These are phyloP conservation scores for Parascotia fuliginaria DNA, from an alignment of 2,888 invertebrate species.

Conservation along the genomic window DNA sequence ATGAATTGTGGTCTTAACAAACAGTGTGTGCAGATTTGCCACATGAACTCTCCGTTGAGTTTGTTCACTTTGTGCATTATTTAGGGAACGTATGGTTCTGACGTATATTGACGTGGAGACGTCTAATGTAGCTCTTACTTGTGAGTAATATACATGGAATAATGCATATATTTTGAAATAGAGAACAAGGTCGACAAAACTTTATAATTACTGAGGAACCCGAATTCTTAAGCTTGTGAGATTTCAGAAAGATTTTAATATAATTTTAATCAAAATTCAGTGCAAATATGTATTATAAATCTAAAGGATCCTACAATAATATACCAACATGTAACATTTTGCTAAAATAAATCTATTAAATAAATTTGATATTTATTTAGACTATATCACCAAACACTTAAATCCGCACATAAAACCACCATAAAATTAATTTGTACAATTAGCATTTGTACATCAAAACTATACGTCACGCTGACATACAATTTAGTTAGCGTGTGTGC, in stretches of 20 bases:
- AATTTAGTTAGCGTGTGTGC: conserved; percentile 4
- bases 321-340: no score
- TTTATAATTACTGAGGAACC: no score
- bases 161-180: no score
- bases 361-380: no score
- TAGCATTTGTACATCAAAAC: background rate
- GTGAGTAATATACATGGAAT: no score
- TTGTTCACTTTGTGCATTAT: background rate
- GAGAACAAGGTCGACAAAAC: no score
- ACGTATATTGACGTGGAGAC: background rate
- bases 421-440: background rate
- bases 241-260: no score
- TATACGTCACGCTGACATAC: background rate
- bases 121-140: background rate
- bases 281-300: no score
- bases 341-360: no score
- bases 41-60: background rate
- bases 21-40: conserved; percentile 1
- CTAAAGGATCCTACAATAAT: no score
- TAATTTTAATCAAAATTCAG: no score
- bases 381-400: background rate
- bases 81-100: background rate
- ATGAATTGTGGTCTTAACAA: background rate
- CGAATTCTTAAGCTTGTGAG: no score
- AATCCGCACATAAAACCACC: background rate